A percentile compares a stretch with the other conserved stretches of the same genome.
Evolutionary conservation across 2,797 vertebrate genomes (phyloP).

Genomic region (Clamator glandarius): DNA sequence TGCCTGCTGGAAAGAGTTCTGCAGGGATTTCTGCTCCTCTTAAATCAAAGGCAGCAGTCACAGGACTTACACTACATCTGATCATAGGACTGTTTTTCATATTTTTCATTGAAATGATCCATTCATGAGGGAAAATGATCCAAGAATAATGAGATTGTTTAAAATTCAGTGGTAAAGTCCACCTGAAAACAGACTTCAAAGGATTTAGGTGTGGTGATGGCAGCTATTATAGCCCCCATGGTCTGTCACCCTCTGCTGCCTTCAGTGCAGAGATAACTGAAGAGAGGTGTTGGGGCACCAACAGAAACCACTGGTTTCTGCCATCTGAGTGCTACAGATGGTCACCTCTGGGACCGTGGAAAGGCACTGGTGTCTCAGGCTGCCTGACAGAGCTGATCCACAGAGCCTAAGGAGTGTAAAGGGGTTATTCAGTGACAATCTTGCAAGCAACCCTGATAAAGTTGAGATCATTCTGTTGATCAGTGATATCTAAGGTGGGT

Average conservation of each 20-base stretch:
- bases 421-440: background rate
- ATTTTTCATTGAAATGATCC: constrained; percentile 19
- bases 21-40: constrained; percentile 43
- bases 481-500: background rate
- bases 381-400: background rate
- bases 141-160: background rate
- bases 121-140: background rate
- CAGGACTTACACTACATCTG: background rate
- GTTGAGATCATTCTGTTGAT: background rate
- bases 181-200: background rate
- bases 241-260: background rate
- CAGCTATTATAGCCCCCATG: background rate
- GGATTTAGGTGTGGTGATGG: background rate
- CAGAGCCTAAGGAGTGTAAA: background rate
- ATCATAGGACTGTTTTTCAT: constrained; percentile 9
- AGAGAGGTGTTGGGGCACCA: background rate
- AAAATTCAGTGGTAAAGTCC: background rate
- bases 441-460: background rate
- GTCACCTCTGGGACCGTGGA: background rate
- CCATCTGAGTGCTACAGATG: background rate
- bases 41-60: constrained; percentile 45
- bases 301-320: background rate
- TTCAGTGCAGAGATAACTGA: background rate
- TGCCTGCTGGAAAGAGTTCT: constrained; percentile 12
- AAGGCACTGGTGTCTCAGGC: background rate